Base-by-base conservation (phyloP, 2,797 vertebrate species). In the Syngnathus acus region DNA sequence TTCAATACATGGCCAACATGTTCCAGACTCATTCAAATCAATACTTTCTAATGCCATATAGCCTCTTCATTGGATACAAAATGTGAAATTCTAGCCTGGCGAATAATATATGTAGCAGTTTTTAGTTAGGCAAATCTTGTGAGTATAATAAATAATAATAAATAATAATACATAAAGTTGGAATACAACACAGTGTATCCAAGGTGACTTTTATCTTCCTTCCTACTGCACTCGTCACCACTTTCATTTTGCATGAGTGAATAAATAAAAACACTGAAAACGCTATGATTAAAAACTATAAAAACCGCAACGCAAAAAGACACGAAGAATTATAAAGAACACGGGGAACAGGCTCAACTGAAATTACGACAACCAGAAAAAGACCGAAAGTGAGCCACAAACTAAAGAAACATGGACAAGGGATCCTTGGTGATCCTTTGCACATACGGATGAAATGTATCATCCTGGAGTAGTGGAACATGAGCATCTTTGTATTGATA, bases 401-500 rank as follows among this genome's bases (percentile, higher is more conserved):
- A 32, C 32, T 4, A 32, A 32, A 32, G 32, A 32, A 32, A 32
- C 32, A 32, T 3, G 32, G 32, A 32, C 32, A 32, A 32, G 32
- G 32, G 32, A 32, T 32, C 32, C 32, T 32, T 32, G 32, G 32
- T 32, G 32, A 32, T 32, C 32, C 32, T 32, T 32, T 32, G 32
- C 74, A 71, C 67, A 82, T 77, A 84, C 85, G 81, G 60, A 43
- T 62, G n/a, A 43, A 23, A 62, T n/a, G 11, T 23, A 45, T 16
- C 43, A 14, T 62, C 45, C 23, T 43, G 3, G 26, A 45, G 6
- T 80, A 80, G 73, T 62, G 86, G 86, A 91, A 91, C 85, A 73
- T 72, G 88, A 91, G 88, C 80, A 81, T 77, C 80, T 84, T 32
- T 84, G 85, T 82, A 80, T 74, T 88, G 86, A 76, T 84, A 90